phyloP scores from a whole-genome alignment of 2,797 vertebrate species.

The Rhinophrynus dorsalis region DNA sequence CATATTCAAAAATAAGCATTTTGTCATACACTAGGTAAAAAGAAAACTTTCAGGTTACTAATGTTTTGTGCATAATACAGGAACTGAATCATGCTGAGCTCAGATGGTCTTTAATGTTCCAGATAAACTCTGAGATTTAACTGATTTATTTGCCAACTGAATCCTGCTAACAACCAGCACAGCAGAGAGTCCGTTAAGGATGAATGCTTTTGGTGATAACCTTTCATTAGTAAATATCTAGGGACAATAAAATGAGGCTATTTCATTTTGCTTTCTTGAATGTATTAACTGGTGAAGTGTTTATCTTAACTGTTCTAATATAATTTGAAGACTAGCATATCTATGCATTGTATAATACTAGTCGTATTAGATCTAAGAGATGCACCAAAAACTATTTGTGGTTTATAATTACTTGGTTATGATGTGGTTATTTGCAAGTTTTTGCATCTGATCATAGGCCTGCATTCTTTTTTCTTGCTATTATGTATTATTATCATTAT shows the following conservation, averaged over 20 bases:
- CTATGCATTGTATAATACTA: no score
- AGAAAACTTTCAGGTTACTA: conserved; percentile 32
- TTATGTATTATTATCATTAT: no score
- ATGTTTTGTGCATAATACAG: conserved; percentile 31
- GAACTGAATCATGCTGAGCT: conserved; percentile 45
- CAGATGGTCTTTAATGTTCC: conserved; percentile 42
- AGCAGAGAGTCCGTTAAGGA: conserved; percentile 36
- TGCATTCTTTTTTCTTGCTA: no score
- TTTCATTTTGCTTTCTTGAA: conserved; percentile 45
- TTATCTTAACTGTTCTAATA: conserved; percentile 1
- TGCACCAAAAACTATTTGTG: no score
- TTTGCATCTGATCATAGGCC: no score
- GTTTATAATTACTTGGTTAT: no score
- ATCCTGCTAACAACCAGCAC: conserved; percentile 44
- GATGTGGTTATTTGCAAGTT: no score
- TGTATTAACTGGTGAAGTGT: conserved; percentile 39
- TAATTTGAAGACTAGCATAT: not conserved
- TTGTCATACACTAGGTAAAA: conserved; percentile 35
- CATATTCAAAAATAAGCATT: conserved; percentile 44
- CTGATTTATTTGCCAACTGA: conserved; percentile 30
- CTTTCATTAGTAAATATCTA: conserved; percentile 47
- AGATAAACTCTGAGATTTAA: conserved; percentile 49
- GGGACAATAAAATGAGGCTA: conserved; percentile 48
- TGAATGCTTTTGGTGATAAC: conserved; percentile 50
- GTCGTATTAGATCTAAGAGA: no score